Evolutionary conservation across 2,888 invertebrate genomes (phyloP), one percentile per base, ranked within the genome.

Genomic region (Dioctria rufipes): DNA sequence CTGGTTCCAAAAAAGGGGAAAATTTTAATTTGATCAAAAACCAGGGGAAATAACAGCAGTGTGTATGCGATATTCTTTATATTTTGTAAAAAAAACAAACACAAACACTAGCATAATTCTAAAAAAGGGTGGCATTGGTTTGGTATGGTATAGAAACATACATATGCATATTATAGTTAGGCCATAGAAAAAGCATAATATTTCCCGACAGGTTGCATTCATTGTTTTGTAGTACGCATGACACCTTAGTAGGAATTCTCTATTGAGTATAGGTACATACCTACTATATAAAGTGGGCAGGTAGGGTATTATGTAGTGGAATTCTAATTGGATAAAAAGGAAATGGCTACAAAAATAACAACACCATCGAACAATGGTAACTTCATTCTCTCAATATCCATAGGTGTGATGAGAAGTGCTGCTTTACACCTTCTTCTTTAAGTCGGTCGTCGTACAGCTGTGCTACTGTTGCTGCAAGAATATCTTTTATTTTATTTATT

Each of bases 301-400:
- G 78, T 65, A 66, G 78, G 54, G 51, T n/a, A 51, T 71, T 51
- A 51, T 66, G 66, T 66, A 78, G 65, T 78, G 78, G 80, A 80
- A 80, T 80, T 80, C 80, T 80, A 80, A 80, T 80, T 80, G 80
- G 80, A 80, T 73, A 80, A 80, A 80, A 80, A 80, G 80, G 73
- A 73, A 80, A 80, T 80, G 58, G 80, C 51, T 80, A 80, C 80
- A 80, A 80, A 80, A 71, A 54, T 51, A 73, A 80, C 61, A 80
- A 79, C 58, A 77, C 77, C 49, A 49, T 37, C 61, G 39, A 46
- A 77, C 61, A 63, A 77, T 63, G 63, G 77, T 46, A 63, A 77
- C 77, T 77, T 77, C 77, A 61, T 63, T 25, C 25, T 77, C 63
- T 77, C 77, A 49, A 63, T 77, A 63, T 77, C 46, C 63, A 77